Base-by-base conservation (phyloP, 2,888 invertebrate genomes). In the Lottia scabra region DNA sequence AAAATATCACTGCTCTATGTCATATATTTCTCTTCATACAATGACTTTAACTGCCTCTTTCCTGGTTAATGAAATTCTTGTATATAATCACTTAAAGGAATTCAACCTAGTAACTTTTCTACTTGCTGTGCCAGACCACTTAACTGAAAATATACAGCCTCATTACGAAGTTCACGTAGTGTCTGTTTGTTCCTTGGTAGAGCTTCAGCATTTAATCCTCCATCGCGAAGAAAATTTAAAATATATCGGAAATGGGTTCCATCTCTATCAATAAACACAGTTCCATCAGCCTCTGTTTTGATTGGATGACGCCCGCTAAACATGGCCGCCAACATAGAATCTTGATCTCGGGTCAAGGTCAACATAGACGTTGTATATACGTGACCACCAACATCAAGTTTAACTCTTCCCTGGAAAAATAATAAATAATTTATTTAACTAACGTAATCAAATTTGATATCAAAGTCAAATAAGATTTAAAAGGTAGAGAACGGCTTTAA, bases 301-400 rank as follows among this genome's bases (percentile, higher is more conserved):
- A 86, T 73, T 65, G 83, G 82, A 72, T 87, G 85, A 44, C 86
- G 80, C 5, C 86, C 86, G 73, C 85, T 84, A 76, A 86, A 86
- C 86, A 86, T 86, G 76, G 87, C 86, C 23, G 85, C 86, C 76
- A 87, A 74, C 86, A 86, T 87, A 48, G 87, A 87, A 73, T 85
- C 85, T 16, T 80, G 79, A 67, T 86, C 86, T 27, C 83, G 76
- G n/a, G 85, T 85, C 71, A 87, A 72, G 38, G 87, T 87, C 64
- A 85, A 76, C 46, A 81, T 75, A 2, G 87, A 87, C 4, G 87
- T 87, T 10, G 87, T 86, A 72, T 81, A 86, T 12, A 83, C 75
- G 48, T 78, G 81, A n/a, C 87, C 87, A 46, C 87, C 87, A 70
- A 87, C 84, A 75, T 87, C 87, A 3, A 87, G 78, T 70, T 82